phyloP scores from a whole-genome alignment of 2,113 vertebrate genomes.

The Neotragus moschatus region DNA sequence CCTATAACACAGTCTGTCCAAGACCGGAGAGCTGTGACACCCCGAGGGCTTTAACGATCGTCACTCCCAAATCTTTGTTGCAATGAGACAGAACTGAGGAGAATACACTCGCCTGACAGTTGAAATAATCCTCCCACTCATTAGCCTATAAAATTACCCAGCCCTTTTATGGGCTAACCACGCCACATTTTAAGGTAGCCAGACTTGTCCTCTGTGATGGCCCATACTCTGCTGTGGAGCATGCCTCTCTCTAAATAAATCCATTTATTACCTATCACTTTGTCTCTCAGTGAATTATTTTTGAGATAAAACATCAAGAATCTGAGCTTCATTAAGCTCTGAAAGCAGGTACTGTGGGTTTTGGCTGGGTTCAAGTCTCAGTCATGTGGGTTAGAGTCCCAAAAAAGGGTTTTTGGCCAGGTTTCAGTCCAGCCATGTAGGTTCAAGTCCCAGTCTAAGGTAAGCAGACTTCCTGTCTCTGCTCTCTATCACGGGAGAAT shows the following conservation, averaged over 20 bases:
- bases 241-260: not conserved
- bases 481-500: not conserved
- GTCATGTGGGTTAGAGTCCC: not conserved
- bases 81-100: not conserved
- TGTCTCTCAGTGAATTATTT: not conserved
- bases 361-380: not conserved
- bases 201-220: not conserved
- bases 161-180: not conserved
- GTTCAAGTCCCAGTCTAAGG: not conserved
- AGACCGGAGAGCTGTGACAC: not conserved
- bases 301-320: not conserved
- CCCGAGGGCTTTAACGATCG: fast-evolving
- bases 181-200: not conserved
- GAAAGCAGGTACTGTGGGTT: not conserved
- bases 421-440: not conserved
- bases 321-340: not conserved
- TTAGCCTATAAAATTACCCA: not conserved
- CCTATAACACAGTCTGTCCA: not conserved
- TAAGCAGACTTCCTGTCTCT: not conserved
- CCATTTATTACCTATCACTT: not conserved
- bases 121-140: not conserved
- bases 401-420: not conserved
- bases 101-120: fast-evolving
- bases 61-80: not conserved
- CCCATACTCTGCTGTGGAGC: not conserved